Percentiles rank a stretch among this genome's conserved stretches.
Conservation (phyloP, 2,888 invertebrate species). For the Pachliopta kotzebuea region DNA sequence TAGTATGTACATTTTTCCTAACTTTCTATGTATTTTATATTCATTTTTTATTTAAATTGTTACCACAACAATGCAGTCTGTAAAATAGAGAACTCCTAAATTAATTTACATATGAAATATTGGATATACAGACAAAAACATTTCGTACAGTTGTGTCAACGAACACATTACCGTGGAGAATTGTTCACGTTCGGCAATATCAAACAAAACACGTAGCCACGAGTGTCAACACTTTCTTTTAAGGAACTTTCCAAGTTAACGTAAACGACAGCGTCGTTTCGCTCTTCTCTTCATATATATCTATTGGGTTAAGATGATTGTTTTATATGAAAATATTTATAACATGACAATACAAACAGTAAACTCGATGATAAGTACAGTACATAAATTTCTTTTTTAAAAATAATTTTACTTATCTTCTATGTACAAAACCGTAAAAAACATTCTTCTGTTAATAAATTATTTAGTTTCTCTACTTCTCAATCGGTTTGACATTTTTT, state of each 20-base stretch:
- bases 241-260: constrained; percentile 40
- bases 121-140: not conserved
- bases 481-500: too few species aligned
- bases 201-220: constrained; percentile 25
- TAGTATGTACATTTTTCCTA: too few species aligned
- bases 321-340: not conserved
- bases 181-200: constrained; percentile 37
- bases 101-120: constrained; percentile 1
- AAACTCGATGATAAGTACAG: too few species aligned
- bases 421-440: too few species aligned
- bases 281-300: not conserved
- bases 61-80: not conserved
- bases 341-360: too few species aligned
- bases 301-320: not conserved
- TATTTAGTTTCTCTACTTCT: too few species aligned
- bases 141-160: constrained; percentile 13
- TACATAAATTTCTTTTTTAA: too few species aligned
- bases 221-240: constrained; percentile 45
- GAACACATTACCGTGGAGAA: constrained; percentile 32
- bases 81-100: not conserved
- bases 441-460: too few species aligned
- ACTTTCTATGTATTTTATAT: not conserved
- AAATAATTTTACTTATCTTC: too few species aligned
- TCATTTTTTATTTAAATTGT: not conserved
- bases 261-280: constrained; percentile 31